Percentiles rank a stretch among this genome's conserved stretches.
Evolutionary conservation across 1,140 invertebrate species (phyloP).

Genomic region (Aphelinus atriplicis): DNA sequence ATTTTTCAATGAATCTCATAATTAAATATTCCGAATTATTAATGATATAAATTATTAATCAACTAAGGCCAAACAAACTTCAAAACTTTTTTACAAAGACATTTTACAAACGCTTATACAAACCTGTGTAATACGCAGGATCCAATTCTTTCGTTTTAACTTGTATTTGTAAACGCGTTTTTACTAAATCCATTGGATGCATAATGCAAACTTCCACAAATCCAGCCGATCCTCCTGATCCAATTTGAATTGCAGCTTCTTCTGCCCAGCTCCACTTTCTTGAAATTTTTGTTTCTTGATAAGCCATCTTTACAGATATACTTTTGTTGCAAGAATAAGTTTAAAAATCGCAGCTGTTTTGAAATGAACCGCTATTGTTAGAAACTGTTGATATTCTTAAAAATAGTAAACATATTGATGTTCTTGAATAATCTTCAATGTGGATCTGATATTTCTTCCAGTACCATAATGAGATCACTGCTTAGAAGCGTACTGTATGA

Average conservation of each 20-base stretch:
- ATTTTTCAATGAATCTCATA: neutral
- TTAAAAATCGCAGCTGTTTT: too few relatives aligned
- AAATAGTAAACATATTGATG: neutral
- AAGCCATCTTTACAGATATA: slow-evolving; percentile 15
- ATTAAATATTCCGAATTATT: neutral
- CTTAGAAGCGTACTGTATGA: too few relatives aligned
- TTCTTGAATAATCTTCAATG: slow-evolving; percentile 8
- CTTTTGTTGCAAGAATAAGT: too few relatives aligned
- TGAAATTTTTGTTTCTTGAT: slow-evolving; percentile 36
- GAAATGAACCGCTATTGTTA: neutral
- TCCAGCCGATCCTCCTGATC: slow-evolving; percentile 88
- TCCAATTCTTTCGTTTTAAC: slow-evolving; percentile 62
- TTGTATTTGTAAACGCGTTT: slow-evolving; percentile 88
- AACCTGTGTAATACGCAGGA: slow-evolving; percentile 68
- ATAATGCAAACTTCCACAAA: slow-evolving; percentile 95
- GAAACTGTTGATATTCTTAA: slow-evolving; percentile 42
- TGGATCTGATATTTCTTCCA: neutral
- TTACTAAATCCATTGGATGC: slow-evolving; percentile 93
- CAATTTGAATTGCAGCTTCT: slow-evolving; percentile 84
- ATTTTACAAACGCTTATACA: too few relatives aligned
- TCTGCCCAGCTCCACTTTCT: slow-evolving; percentile 64
- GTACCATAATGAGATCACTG: too few relatives aligned
- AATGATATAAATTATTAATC: neutral
- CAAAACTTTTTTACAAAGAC: too few relatives aligned
- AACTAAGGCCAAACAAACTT: too few relatives aligned